Evolutionary conservation across 1,140 invertebrate genomes (phyloP).

Genomic region (Eubasilissa regina): DNA sequence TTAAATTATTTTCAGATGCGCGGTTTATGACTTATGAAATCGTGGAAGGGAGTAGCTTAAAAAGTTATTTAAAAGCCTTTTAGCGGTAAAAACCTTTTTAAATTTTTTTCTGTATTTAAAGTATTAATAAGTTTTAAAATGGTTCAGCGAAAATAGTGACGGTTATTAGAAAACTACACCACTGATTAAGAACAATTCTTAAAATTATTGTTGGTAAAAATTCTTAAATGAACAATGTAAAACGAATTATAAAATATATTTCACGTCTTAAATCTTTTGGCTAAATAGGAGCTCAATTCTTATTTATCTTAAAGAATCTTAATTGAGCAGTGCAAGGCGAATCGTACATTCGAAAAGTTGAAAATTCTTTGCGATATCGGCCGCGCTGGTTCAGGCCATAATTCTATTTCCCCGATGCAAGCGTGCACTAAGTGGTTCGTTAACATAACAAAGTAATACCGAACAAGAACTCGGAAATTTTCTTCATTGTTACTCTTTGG

Average conservation of each 20-base stretch:
- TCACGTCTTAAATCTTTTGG: no score
- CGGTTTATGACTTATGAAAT: no score
- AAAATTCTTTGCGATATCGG: conserved; percentile 12
- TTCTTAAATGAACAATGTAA: no score
- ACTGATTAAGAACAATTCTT: no score
- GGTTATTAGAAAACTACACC: no score
- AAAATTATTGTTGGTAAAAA: no score
- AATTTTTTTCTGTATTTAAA: not conserved
- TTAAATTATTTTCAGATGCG: not conserved
- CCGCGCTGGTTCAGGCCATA: not conserved
- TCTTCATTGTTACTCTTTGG: conserved; percentile 49
- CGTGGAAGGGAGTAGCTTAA: no score
- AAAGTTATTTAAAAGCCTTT: not conserved
- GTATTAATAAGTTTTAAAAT: not conserved
- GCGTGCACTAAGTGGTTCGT: conserved; percentile 50
- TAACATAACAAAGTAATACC: conserved; percentile 51
- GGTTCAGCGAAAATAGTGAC: no score
- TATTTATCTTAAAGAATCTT: no score
- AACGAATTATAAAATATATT: no score
- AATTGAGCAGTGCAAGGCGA: no score
- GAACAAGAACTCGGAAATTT: conserved; percentile 40
- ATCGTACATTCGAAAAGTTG: not conserved
- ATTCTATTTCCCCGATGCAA: conserved; percentile 16
- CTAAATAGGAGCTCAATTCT: no score
- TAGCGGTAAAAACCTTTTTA: not conserved